Evolutionary conservation across 2,888 invertebrate species (phyloP), one percentile per base, ranked within the genome.

Genomic region (Parnassius orleans): DNA sequence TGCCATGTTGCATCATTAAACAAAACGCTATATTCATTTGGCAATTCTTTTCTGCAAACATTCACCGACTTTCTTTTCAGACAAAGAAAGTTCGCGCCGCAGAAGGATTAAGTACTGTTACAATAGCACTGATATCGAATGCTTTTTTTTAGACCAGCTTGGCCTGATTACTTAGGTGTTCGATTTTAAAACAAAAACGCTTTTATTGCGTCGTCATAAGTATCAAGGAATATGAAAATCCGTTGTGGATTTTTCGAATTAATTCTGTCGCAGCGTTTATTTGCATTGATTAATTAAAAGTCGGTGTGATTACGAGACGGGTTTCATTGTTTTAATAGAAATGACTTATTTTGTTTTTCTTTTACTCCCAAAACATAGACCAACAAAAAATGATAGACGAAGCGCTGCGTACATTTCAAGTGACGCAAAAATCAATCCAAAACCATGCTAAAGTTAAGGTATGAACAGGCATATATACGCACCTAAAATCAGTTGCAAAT

Each of bases 231-330:
- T n/a, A 15, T 43, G 14, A 14, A 46, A 59, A 53, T 14, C 11
- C 12, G 24, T 12, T 3, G 9, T 15, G 12, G 12, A 52, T 53
- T 11, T 53, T 59, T 53, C 46, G 53, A 14, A 59, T 59, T 53
- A 52, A 59, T 59, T 59, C 53, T 46, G 53, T 33, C 53, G 41
- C 47, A 41, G 53, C 43, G 43, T 54, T 54, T 59, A 19, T 59
- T 59, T 59, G 59, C 53, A 53, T 59, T 53, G 53, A 59, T 59
- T 59, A 47, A 15, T 53, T 33, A 53, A 47, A 56, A 47, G 24
- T 59, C 43, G 41, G 44, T 59, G 59, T 15, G 59, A 57, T 59
- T 33, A 42, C 33, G 46, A 50, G 42, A 59, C 5, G 5, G 33
- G 5, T 7, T 33, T 33, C 7, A 33, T 33, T 7, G 33, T 33